Percentiles rank a stretch among this genome's conserved stretches.
Conservation (phyloP, 2,888 invertebrate species). For the Cheilosia grossa region DNA sequence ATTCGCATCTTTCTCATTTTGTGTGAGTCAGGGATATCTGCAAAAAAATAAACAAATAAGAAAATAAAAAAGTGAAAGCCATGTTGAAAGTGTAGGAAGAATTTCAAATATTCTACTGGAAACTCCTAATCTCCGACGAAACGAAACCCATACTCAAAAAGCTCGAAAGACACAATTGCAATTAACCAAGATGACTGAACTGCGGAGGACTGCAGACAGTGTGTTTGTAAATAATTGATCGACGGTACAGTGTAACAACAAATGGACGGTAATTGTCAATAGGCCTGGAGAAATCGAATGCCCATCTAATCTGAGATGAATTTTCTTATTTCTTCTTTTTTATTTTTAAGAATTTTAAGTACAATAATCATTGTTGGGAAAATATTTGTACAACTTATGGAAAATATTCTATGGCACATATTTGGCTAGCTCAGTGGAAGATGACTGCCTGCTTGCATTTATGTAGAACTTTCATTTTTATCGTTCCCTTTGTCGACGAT, state of each 20-base stretch:
- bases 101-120: constrained; percentile 57
- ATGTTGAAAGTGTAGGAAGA: constrained; percentile 28
- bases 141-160: background rate
- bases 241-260: constrained; percentile 22
- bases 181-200: constrained; percentile 32
- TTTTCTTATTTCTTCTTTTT: constrained; percentile 3
- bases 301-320: too few species aligned
- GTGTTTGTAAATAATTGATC: constrained; percentile 25
- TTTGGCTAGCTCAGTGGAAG: constrained; percentile 31
- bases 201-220: background rate
- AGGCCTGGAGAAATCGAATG: constrained; percentile 24
- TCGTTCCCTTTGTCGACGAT: constrained; percentile 19
- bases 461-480: constrained; percentile 69
- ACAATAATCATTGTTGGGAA: constrained; percentile 13
- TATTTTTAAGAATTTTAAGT: constrained; percentile 26
- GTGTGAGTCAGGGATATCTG: constrained; percentile 56
- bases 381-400: constrained; percentile 44
- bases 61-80: constrained; percentile 62
- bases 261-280: constrained; percentile 17
- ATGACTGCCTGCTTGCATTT: background rate
- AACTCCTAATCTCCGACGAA: constrained; percentile 12
- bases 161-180: constrained; percentile 9
- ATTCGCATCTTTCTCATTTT: constrained; percentile 78
- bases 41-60: constrained; percentile 42
- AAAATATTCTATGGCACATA: constrained; percentile 28